Evolutionary conservation across 2,113 vertebrate genomes (phyloP), one percentile per base, ranked within the genome.

Genomic region (Poicephalus gulielmi): DNA sequence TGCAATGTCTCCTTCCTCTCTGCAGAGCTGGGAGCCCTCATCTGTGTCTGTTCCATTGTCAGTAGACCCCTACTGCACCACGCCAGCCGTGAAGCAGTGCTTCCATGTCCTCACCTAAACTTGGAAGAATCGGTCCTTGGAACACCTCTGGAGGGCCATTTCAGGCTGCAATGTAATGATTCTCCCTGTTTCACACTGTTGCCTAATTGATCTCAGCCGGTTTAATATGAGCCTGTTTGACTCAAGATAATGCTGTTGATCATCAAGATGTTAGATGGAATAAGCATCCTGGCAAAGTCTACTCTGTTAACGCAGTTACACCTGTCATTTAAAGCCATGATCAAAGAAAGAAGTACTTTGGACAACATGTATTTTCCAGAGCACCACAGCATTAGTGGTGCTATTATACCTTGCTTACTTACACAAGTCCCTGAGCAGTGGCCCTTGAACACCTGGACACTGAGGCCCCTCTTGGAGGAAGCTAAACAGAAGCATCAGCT

Each of bases 1-100:
- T 78, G 30, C 0, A 0, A 24, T 0, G 0, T 33, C 37, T 70
- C 30, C 22, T 63, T 67, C 8, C 3, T 31, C 41, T 67, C 43
- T 11, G 4, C 3, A 7, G 33, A 9, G 3, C 1, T 50, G 37
- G 5, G 25, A 80, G 3, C 6, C 11, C 18, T 43, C 3, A 0
- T 4, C 24, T 1, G 0, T 17, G 35, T 17, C 52, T 44, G 7
- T 3, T 2, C 6, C 0, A 1, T 7, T 2, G 1, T 17, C 64
- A 50, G 18, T 33, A 62, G 60, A 33, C 1, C 41, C 28, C 33
- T 70, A 25, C 8, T 50, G 24, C 28, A 46, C 7, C 8, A 28
- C 11, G 13, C 11, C 46, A 27, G 13, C 44, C 52, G 11, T 1
- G 7, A 68, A 18, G 19, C 47, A 44, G 30, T 31, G 44, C 27